Evolutionary conservation across 2,888 invertebrate species (phyloP), one percentile per base, ranked within the genome.

Genomic region (Xylophagus ater): DNA sequence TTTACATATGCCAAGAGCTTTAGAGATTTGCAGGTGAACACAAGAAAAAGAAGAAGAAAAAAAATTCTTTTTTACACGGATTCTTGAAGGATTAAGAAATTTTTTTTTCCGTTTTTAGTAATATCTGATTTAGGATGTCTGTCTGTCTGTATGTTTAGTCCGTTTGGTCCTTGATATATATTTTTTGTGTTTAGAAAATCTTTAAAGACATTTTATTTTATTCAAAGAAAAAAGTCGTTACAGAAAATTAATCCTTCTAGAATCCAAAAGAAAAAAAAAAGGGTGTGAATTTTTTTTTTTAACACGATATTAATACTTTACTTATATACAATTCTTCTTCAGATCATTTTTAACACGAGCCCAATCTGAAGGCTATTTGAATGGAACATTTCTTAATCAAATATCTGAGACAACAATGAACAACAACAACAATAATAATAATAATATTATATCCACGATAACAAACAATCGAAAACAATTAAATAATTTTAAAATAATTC

Each of bases 1-100:
- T 34, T 62, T 82, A 30, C 80, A 81, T 55, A 81, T 81, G 79
- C 81, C 81, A 2, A 67, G 77, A 10, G 80, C 80, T 1, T 55
- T 80, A 33, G 79, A 80, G 50, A 70, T 80, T 47, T 81, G 81
- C 58, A 68, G 64, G 62, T 63, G 42, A 40, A 34, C 42, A n/a
- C n/a, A n/a, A n/a, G n/a, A n/a, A n/a, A n/a, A n/a, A 23, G 23
- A 23, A 6, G 23, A 8, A 10, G 23, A 8, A 6, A 23, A 23
- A 23, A 23, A 23, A 10, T 23, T 6, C 9, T 23, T 23, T 23
- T 23, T 23, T n/a, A n/a, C n/a, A n/a, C n/a, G n/a, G n/a, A n/a
- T n/a, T n/a, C n/a, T n/a, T n/a, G n/a, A n/a, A n/a, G n/a, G n/a
- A n/a, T n/a, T n/a, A n/a, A n/a, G n/a, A n/a, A n/a, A n/a, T n/a